Evolutionary conservation across 2,888 invertebrate genomes (phyloP), one percentile per base, ranked within the genome.

Genomic region (Pasiphila rectangulata): DNA sequence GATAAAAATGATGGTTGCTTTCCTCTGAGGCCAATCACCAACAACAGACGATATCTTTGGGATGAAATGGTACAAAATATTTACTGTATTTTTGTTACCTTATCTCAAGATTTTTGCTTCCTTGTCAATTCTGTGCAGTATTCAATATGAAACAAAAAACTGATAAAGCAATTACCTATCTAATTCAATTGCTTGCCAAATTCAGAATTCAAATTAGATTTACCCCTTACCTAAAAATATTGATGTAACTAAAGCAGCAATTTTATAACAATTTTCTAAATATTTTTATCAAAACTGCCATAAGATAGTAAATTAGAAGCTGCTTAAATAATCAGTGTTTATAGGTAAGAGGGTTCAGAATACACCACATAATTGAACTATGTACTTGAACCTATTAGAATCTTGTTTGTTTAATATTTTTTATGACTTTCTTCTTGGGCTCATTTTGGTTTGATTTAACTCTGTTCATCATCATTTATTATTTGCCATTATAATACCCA

Each of bases 21-120:
- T 39, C 45, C 44, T 58, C 52, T 46, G 55, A 45, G 42, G 41
- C 47, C 42, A 46, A 41, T 51, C 58, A 34, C 36, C 47, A 44
- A 36, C 56, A 38, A 42, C 45, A 81, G 74, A 79, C 80, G 79
- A 73, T 70, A 67, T 51, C 79, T 76, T 82, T 83, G 87, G 84
- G 80, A 86, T 85, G 84, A 83, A 79, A 86, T 87, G 87, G 87
- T 88, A 88, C 75, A 74, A 64, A 66, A 64, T 69, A 67, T 69
- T 73, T 70, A 54, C 59, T 72, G 60, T 68, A 64, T 69, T 43
- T 20, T 47, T 42, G 37, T 43, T 44, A 37, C 40, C 40, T 17
- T 10, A 32, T 45, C 27, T 50, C 36, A 20, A 41, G 23, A 40
- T 41, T 45, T 65, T 59, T 54, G 9, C 15, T 20, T 4, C 7